phyloP scores from a whole-genome alignment of 1,140 invertebrate genomes.

The Drosophila azteca region DNA sequence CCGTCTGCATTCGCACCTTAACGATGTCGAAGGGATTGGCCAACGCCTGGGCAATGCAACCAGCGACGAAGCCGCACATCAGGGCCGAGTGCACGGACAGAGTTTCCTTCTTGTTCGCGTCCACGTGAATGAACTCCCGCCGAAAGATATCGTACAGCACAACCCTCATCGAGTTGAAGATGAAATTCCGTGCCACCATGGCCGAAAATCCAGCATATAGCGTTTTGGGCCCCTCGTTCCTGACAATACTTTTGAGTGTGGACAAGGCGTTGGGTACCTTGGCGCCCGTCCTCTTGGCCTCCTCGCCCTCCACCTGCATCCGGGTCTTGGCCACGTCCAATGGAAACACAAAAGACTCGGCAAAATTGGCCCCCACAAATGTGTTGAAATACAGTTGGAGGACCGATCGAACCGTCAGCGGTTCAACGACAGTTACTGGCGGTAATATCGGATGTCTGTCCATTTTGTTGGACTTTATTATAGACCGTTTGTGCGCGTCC shows the following conservation, averaged over 20 bases:
- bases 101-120: constrained; percentile 7
- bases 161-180: constrained; percentile 57
- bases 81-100: constrained; percentile 10
- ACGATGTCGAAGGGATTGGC: constrained; percentile 60
- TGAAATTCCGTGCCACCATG: constrained; percentile 40
- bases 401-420: constrained; percentile 7
- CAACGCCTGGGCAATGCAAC: constrained; percentile 51
- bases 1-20: constrained; percentile 61
- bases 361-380: constrained; percentile 52
- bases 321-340: constrained; percentile 60
- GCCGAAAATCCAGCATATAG: constrained; percentile 54
- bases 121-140: constrained; percentile 14
- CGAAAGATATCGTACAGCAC: constrained; percentile 58
- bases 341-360: constrained; percentile 40
- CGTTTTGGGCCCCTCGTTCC: constrained; percentile 3
- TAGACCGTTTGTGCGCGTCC: constrained; percentile 2
- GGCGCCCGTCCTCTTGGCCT: constrained; percentile 24
- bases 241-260: constrained; percentile 20
- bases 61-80: constrained; percentile 30
- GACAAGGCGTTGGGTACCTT: constrained; percentile 5
- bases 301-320: constrained; percentile 51
- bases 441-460: constrained; percentile 3
- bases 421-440: constrained; percentile 3
- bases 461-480: background rate
- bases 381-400: constrained; percentile 53